These are phyloP conservation scores for Corvus cornix DNA, from an alignment of 2,113 vertebrate genomes.

Conservation along the genomic window DNA sequence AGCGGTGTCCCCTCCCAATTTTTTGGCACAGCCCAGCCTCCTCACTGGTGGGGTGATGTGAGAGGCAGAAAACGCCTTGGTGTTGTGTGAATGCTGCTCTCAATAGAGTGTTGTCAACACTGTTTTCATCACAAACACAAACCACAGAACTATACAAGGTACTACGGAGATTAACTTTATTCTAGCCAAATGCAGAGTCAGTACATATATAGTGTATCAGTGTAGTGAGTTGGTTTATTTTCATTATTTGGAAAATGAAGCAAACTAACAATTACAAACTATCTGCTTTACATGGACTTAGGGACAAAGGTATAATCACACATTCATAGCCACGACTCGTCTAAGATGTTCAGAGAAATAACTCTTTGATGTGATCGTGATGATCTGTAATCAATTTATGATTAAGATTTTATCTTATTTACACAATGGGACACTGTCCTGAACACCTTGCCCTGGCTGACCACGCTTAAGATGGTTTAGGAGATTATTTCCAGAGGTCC, in stretches of 20 bases:
- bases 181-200: background rate
- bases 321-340: background rate
- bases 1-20: rapidly evolving
- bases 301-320: background rate
- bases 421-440: background rate
- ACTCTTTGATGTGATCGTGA: background rate
- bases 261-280: background rate
- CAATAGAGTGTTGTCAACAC: background rate
- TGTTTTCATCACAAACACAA: background rate
- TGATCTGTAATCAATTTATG: background rate
- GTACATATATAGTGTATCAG: too few relatives aligned
- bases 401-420: background rate
- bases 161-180: background rate
- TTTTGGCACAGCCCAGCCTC: background rate
- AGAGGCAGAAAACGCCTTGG: background rate
- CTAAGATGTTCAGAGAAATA: background rate
- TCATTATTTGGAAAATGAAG: background rate
- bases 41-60: rapidly evolving
- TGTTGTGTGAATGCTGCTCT: background rate
- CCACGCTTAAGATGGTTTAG: background rate
- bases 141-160: rapidly evolving
- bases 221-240: background rate
- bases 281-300: background rate
- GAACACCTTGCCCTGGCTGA: background rate
- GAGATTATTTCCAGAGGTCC: background rate